These are phyloP conservation scores for Sipha maydis DNA, from an alignment of 2,888 invertebrate genomes.

Conservation along the genomic window DNA sequence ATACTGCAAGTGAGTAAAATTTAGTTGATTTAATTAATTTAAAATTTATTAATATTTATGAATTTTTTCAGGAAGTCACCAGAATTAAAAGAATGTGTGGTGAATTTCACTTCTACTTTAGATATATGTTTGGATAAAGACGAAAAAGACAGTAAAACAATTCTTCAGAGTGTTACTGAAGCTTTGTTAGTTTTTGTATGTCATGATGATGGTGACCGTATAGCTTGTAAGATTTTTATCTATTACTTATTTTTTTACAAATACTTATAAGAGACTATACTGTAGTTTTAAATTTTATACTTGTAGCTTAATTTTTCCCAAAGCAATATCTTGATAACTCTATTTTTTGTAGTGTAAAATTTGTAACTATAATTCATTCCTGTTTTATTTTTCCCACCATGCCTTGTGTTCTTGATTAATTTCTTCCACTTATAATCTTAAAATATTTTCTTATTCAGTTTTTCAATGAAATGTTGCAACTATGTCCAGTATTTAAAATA, in stretches of 20 bases:
- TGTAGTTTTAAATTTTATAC: not conserved
- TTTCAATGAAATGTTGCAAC: not conserved
- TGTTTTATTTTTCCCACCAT: not conserved
- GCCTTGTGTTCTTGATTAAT: not conserved
- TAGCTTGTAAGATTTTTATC: constrained; percentile 75
- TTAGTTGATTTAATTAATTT: not conserved
- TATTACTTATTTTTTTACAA: not conserved
- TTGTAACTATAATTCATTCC: not conserved
- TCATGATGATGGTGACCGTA: constrained; percentile 83
- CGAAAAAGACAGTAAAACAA: constrained; percentile 74
- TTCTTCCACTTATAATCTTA: not conserved
- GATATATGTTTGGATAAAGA: constrained; percentile 74
- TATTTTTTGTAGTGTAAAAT: not conserved
- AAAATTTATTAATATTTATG: not conserved
- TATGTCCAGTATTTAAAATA: not conserved
- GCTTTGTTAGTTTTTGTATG: constrained; percentile 80
- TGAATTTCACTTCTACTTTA: constrained; percentile 71
- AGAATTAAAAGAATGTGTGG: constrained; percentile 73
- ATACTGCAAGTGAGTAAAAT: constrained; percentile 71
- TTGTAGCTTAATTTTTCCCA: not conserved
- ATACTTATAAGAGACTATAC: not conserved
- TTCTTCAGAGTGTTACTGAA: constrained; percentile 75
- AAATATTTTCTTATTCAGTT: not conserved
- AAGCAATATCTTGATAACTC: not conserved
- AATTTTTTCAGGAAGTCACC: constrained; percentile 69